These are phyloP conservation scores for Gavia stellata DNA, from an alignment of 2,113 vertebrate species.

Conservation along the genomic window DNA sequence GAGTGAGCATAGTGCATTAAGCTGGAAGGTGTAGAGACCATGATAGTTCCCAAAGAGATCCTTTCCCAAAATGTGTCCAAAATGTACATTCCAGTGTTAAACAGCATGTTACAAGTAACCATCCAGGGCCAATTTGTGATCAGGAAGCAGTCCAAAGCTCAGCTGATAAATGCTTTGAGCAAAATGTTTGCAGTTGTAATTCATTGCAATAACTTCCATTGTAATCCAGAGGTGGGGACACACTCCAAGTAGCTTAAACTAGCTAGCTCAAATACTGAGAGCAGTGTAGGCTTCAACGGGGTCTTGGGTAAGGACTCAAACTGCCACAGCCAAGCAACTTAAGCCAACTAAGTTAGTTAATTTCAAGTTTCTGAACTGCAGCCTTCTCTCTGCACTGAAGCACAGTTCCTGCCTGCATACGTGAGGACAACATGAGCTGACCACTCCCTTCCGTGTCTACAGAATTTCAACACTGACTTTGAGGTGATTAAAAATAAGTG, in stretches of 20 bases:
- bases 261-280: neutral
- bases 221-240: neutral
- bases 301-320: neutral
- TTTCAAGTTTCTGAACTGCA: neutral
- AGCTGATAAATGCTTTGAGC: neutral
- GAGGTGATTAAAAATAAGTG: neutral
- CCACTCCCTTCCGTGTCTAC: neutral
- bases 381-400: neutral
- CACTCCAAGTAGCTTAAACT: neutral
- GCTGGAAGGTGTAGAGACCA: neutral
- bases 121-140: neutral
- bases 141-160: neutral
- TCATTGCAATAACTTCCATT: neutral
- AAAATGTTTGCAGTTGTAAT: neutral
- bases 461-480: neutral
- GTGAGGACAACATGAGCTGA: neutral
- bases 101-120: neutral
- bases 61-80: neutral
- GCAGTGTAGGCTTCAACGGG: neutral
- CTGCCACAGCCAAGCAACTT: neutral
- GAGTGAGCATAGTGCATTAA: neutral
- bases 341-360: neutral
- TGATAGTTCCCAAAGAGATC: neutral
- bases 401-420: neutral
- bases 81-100: neutral